Evolutionary conservation across 35 echinoderm and acorn worm species (phyloP).

Genomic region (Lytechinus pictus): DNA sequence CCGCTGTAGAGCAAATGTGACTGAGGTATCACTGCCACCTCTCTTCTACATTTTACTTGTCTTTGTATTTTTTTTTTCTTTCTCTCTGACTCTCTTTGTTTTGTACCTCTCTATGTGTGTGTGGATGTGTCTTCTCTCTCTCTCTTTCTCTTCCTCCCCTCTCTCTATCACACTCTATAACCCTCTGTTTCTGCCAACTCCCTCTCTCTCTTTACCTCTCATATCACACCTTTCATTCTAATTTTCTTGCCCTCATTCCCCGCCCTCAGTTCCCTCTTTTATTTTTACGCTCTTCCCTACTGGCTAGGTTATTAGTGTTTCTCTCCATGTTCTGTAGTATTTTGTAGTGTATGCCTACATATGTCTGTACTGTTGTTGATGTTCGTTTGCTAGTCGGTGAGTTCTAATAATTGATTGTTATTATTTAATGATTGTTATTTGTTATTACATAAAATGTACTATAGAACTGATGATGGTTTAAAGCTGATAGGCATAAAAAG

Average conservation of each 20-base stretch:
- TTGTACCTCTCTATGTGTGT: too few relatives aligned
- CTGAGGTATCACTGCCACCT: too few relatives aligned
- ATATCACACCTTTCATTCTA: too few relatives aligned
- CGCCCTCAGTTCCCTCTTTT: background rate
- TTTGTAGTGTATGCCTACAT: background rate
- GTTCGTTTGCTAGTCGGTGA: background rate
- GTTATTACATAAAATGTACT: background rate
- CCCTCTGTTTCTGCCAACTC: background rate
- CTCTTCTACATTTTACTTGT: too few relatives aligned
- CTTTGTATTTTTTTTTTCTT: too few relatives aligned
- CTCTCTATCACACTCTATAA: background rate
- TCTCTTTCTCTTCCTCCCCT: background rate
- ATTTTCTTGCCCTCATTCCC: too few relatives aligned
- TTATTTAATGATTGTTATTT: too few relatives aligned
- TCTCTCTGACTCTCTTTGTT: too few relatives aligned
- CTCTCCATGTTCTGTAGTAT: background rate
- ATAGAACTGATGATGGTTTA: too few relatives aligned
- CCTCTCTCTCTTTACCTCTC: background rate
- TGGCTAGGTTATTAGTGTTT: background rate
- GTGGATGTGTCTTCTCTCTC: too few relatives aligned
- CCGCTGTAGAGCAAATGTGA: too few relatives aligned
- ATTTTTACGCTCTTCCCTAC: background rate
- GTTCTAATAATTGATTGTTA: background rate
- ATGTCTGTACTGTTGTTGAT: background rate
- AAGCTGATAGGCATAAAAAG: too few relatives aligned